Conservation (phyloP, 2,113 vertebrate genomes). For the Colaptes auratus region DNA sequence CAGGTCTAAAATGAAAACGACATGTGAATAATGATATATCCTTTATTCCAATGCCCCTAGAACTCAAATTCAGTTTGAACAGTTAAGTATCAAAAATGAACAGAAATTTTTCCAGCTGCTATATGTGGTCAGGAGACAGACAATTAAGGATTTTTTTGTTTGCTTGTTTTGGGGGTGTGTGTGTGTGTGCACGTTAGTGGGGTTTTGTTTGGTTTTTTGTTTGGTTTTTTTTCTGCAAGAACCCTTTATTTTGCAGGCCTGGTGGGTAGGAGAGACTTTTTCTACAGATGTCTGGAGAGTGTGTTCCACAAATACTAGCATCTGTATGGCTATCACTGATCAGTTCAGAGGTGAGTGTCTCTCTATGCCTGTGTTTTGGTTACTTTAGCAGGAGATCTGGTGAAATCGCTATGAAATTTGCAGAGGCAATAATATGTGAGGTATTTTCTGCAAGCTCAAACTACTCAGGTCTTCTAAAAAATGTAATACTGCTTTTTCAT, state of each 20-base stretch:
- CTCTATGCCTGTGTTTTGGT: background rate
- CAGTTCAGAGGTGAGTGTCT: conserved; percentile 56
- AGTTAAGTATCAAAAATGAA: background rate
- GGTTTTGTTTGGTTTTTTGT: background rate
- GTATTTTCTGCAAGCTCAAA: background rate
- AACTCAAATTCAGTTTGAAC: background rate
- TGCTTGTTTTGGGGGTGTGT: no score
- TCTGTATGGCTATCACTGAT: conserved; percentile 58
- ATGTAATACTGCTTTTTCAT: background rate
- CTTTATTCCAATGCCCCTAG: background rate
- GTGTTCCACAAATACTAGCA: conserved; percentile 57
- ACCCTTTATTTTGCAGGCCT: conserved; percentile 67
- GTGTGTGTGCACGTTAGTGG: no score
- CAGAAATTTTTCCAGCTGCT: background rate
- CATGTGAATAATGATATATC: background rate
- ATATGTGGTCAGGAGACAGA: background rate
- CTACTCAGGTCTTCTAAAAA: background rate
- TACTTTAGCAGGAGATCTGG: background rate
- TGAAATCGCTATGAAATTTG: background rate
- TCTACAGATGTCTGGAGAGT: conserved; percentile 77
- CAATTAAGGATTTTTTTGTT: background rate
- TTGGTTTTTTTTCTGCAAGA: background rate
- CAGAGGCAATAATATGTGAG: background rate
- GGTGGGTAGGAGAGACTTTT: conserved; percentile 80
- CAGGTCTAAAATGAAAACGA: background rate